Evolutionary conservation across 1,140 invertebrate genomes (phyloP).

Genomic region (Ceratosolen fusciceps): DNA sequence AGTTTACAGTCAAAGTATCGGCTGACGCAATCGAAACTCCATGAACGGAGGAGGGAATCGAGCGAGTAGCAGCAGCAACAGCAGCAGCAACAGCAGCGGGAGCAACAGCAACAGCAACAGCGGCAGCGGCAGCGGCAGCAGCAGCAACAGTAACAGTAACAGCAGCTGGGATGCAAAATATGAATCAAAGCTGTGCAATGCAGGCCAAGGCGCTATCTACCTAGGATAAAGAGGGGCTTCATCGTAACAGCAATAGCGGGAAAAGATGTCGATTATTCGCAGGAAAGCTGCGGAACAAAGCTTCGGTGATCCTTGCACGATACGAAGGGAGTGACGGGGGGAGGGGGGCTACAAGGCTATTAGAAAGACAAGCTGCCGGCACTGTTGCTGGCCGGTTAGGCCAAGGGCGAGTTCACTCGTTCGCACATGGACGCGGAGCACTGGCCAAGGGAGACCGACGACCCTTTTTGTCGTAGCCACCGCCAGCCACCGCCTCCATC

Average conservation of each 20-base stretch:
- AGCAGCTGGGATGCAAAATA: background rate
- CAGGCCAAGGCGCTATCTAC: background rate
- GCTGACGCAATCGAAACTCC: background rate
- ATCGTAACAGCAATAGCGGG: too few species aligned
- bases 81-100: background rate
- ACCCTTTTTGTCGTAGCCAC: slow-evolving; percentile 19
- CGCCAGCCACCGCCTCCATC: background rate
- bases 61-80: background rate
- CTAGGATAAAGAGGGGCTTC: background rate
- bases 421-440: background rate
- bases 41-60: background rate
- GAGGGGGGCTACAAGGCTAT: slow-evolving; percentile 15
- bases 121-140: background rate
- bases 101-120: too few species aligned
- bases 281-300: slow-evolving; percentile 19
- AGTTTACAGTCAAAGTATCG: background rate
- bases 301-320: background rate
- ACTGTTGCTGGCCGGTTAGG: slow-evolving; percentile 23
- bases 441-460: slow-evolving; percentile 41
- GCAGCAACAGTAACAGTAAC: background rate
- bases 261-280: background rate
- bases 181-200: background rate
- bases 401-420: slow-evolving; percentile 30
- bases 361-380: slow-evolving; percentile 16
- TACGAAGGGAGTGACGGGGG: slow-evolving; percentile 5